Base-by-base conservation (phyloP, 2,888 invertebrate genomes). In the Proisotoma minuta region DNA sequence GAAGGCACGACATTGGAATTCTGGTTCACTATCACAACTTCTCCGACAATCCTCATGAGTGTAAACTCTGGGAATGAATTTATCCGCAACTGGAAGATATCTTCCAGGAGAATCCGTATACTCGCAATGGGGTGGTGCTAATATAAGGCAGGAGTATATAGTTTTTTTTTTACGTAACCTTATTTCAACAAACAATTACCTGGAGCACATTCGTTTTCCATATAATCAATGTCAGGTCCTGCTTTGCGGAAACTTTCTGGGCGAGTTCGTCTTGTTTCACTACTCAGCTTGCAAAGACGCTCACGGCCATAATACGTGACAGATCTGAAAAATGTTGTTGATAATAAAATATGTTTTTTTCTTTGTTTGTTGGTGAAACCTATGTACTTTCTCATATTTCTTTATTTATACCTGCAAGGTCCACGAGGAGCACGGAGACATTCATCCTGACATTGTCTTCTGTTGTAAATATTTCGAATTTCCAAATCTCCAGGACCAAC, bases 121-220 rank as follows among this genome's bases (percentile, higher is more conserved):
- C 66, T 79, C 78, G 63, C 79, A 79, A 63, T 78, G 77, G 8
- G 78, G 77, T 0, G 78, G 78, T 65, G 78, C 79, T 79, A 69
- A 27, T 18, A 27, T 28, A 24, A 10, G 27, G 22, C 43, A 40
- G 22, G 22, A 29, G 40, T 15, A 50, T 24, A 49, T 8, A n/a
- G 23, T 29, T 8, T 8, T 47, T 18, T 18, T n/a, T 10, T 47
- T 47, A 29, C 15, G 15, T 29, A 23, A 57, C 15, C 20, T 54
- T 5, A 40, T 26, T 18, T 39, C n/a, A 59, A 52, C n/a, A 4
- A 22, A 56, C 15, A 49, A 43, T 75, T 72, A 81, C 81, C 78
- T 66, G 78, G 77, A 23, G 81, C 78, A 70, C 82, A 82, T 74
- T 81, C 80, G 75, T 82, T 82, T 74, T 82, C 82, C 75, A 81